Conservation (phyloP, 2,797 vertebrate species). For the Alca torda region DNA sequence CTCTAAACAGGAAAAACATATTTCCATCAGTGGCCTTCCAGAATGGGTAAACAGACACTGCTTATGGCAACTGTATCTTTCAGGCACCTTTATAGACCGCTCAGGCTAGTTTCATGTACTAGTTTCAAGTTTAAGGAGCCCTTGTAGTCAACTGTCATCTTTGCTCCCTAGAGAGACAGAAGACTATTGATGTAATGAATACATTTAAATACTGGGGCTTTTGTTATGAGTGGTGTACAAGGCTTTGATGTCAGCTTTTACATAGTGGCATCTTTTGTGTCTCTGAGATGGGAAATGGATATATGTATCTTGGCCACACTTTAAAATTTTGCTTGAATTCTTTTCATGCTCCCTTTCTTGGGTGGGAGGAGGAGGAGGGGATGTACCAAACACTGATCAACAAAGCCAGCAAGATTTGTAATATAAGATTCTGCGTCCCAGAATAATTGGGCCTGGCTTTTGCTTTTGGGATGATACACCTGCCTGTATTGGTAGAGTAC, state of each 20-base stretch:
- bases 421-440: neutral
- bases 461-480: neutral
- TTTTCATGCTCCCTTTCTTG: neutral
- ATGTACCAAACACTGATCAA: neutral
- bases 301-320: neutral
- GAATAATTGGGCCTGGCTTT: neutral
- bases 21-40: neutral
- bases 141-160: neutral
- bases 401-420: neutral
- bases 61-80: neutral
- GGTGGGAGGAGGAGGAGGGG: fast-evolving
- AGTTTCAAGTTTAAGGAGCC: neutral
- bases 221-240: neutral
- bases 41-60: neutral
- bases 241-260: neutral
- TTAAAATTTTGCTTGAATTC: neutral
- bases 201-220: neutral
- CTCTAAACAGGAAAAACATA: neutral
- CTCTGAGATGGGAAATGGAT: neutral
- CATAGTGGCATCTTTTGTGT: neutral
- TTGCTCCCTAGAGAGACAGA: neutral
- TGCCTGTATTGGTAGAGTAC: neutral
- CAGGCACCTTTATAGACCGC: neutral
- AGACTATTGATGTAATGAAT: neutral
- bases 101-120: neutral